A percentile compares a stretch with the other conserved stretches of the same genome.
These are phyloP conservation scores for Allacma fusca DNA, from an alignment of 2,888 invertebrate genomes.

Conservation along the genomic window DNA sequence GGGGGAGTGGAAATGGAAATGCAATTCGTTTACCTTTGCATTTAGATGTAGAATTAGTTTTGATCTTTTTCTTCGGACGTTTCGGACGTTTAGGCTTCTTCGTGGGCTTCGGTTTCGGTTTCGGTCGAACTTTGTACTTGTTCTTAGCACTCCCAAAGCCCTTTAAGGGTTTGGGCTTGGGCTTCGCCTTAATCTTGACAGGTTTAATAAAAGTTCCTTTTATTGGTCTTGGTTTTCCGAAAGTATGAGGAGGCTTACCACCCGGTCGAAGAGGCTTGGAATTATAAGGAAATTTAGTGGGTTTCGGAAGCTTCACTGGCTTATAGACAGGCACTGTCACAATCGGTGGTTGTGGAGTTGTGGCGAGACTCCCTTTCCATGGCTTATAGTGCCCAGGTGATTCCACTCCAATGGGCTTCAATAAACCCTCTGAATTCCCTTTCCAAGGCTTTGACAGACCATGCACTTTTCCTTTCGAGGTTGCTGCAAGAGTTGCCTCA, in stretches of 20 bases:
- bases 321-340: constrained; percentile 41
- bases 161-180: constrained; percentile 39
- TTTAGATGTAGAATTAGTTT: constrained; percentile 22
- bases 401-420: constrained; percentile 31
- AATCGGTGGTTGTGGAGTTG: constrained; percentile 31
- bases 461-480: constrained; percentile 11
- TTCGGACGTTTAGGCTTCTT: constrained; percentile 34
- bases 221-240: constrained; percentile 32
- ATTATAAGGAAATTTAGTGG: constrained; percentile 30
- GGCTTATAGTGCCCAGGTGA: constrained; percentile 22
- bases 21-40: constrained; percentile 47
- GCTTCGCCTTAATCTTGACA: constrained; percentile 36
- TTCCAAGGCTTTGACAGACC: constrained; percentile 32
- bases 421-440: constrained; percentile 11
- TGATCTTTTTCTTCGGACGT: constrained; percentile 18
- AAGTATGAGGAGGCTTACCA: constrained; percentile 16
- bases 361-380: constrained; percentile 17
- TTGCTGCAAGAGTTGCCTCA: constrained; percentile 9
- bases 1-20: constrained; percentile 54
- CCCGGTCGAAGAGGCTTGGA: constrained; percentile 22
- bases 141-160: constrained; percentile 26
- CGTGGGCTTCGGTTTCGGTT: constrained; percentile 37
- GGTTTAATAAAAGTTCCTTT: constrained; percentile 9
- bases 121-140: constrained; percentile 40
- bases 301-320: constrained; percentile 36